phyloP scores from a whole-genome alignment of 2,888 invertebrate genomes.

The Calameuta filiformis region DNA sequence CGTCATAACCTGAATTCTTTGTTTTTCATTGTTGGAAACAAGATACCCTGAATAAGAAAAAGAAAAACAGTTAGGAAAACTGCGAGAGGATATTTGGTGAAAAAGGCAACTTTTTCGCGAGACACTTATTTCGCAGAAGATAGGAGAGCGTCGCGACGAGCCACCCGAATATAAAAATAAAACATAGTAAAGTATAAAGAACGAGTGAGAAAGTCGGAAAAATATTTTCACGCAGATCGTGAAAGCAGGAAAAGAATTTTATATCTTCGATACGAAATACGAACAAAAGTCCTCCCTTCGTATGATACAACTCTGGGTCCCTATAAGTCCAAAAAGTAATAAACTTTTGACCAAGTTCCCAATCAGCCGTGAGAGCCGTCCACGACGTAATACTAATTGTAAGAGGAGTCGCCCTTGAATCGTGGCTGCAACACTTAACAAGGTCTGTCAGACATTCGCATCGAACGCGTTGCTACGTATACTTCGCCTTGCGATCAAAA shows the following conservation, averaged over 20 bases:
- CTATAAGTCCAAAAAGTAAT: neutral
- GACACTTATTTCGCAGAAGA: constrained; percentile 35
- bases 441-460: neutral
- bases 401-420: neutral
- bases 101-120: constrained; percentile 32
- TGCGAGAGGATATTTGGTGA: constrained; percentile 7
- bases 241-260: neutral
- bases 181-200: constrained; percentile 31
- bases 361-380: neutral
- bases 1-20: neutral
- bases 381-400: neutral
- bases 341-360: neutral
- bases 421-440: neutral
- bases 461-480: neutral
- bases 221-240: constrained; percentile 20
- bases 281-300: neutral
- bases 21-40: neutral
- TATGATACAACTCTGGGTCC: neutral
- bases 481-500: constrained; percentile 6
- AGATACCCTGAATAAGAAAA: neutral
- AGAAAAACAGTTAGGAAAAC: neutral
- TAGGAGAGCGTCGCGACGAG: constrained; percentile 20
- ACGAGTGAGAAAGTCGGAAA: constrained; percentile 19
- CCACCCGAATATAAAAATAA: constrained; percentile 29
- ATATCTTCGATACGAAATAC: neutral